Evolutionary conservation across 2,888 invertebrate genomes (phyloP), one percentile per base, ranked within the genome.

Genomic region (Plebejus argus): DNA sequence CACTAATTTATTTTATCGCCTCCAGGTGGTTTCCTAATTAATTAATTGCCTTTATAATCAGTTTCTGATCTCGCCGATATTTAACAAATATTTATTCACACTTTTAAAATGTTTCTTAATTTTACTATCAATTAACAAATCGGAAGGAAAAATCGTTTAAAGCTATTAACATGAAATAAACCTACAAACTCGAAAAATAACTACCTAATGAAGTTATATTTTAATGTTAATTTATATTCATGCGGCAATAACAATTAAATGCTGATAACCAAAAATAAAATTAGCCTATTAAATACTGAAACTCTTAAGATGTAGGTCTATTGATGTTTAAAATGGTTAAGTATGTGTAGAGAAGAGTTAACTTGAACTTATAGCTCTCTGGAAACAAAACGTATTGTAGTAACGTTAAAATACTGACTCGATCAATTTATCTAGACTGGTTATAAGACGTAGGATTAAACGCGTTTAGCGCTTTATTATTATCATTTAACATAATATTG

Each of bases 61-160:
- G 66, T 66, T 66, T 23, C 53, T 53, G 53, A 66, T 66, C 66
- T 66, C 20, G 28, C 66, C 66, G 66, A 66, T 66, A 66, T 66
- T 66, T 66, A 66, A 66, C 66, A 66, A 66, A 66, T 66, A 66
- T 66, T 66, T 66, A 66, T 66, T 66, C 66, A 66, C 66, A 66
- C 66, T 66, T 28, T 66, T 66, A 33, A 66, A 15, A 33, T 66
- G 28, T 66, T 66, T 6, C 4, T 66, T 23, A 66, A 20, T 66
- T 61, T 66, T 66, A 66, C 66, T 66, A 66, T 66, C 28, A 66
- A 66, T 66, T 66, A 66, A 66, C 66, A 28, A 33, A 66, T 66
- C 66, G 66, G 28, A 66, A 66, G 66, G 28, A 66, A 66, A 58
- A 66, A 66, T 66, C 66, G 15, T 66, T 66, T 28, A 66, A 28